phyloP scores from a whole-genome alignment of 2,113 vertebrate species.

The Perca flavescens region DNA sequence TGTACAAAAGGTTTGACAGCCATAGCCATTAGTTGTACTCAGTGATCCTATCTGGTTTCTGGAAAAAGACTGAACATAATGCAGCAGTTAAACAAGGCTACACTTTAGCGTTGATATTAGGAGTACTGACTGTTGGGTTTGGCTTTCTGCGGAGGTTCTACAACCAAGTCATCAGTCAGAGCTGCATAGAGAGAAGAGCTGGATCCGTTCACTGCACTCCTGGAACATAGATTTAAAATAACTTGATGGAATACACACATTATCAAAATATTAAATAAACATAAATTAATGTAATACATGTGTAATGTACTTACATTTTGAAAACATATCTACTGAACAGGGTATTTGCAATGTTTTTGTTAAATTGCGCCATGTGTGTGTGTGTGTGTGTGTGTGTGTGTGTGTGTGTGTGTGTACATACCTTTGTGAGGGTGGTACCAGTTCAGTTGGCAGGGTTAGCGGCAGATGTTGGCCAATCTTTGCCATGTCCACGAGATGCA shows the following conservation, averaged over 20 bases:
- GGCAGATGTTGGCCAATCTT: conserved; percentile 91
- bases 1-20: not conserved
- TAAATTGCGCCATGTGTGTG: not conserved
- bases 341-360: not conserved
- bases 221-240: conserved; percentile 45
- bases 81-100: conserved; percentile 1
- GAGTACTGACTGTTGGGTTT: conserved; percentile 75
- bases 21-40: not conserved
- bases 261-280: not conserved
- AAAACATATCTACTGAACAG: not conserved
- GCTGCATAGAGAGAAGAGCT: conserved; percentile 83
- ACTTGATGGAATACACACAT: conserved; percentile 1
- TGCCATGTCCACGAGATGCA: conserved; percentile 96
- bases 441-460: conserved; percentile 89
- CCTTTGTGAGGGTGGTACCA: conserved; percentile 92
- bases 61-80: not conserved
- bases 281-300: not conserved
- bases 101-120: not conserved
- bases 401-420: conserved; percentile 57
- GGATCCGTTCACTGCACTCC: conserved; percentile 87
- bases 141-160: conserved; percentile 90
- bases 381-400: not conserved
- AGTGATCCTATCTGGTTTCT: not conserved
- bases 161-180: conserved; percentile 86
- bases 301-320: not conserved